Base-by-base conservation (phyloP, 2,888 invertebrate species). In the Strigamia transsilvanica region DNA sequence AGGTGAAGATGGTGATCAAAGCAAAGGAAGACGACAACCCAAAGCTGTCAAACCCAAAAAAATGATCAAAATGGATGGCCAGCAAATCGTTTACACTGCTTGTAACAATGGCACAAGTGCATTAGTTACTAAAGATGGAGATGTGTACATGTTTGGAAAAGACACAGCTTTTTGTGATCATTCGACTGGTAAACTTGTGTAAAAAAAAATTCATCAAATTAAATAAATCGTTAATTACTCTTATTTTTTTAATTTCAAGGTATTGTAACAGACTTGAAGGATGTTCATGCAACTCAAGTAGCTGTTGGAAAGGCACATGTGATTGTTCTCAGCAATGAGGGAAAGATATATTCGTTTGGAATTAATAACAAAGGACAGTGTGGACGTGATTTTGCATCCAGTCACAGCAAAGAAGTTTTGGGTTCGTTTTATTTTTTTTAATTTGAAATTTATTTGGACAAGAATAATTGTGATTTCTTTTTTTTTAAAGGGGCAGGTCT, bases 351-450 rank as follows among this genome's bases (percentile, higher is more conserved):
- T 87, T 97, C 98, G 0, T 98, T 98, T 88, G 99, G 99, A 6
- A 94, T 98, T 84, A 99, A 99, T 88, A 98, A 99, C 88, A 97
- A 98, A 88, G 97, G 97, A 0, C 99, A 99, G 87, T 99, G 99
- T 89, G 99, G 99, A 5, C 90, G 97, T 84, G 95, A 95, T 85
- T 94, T 94, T 86, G 66, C 77, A 34, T 89, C 90, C 56, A 87
- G 89, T 83, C 85, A 88, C 18, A 85, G 87, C 42, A 90, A 89
- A 86, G 91, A 91, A 87, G 89, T 88, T 88, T 84, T 84, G 42
- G 21, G 34, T 79, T 79, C 1, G n/a, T 46, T 15, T 46, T n/a
- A 2, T 2, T 13, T 46, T 46, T 46, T 46, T 46, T 46, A 10
- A 12, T 34, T 79, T 41, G 2, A 12, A 2, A 80, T n/a, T 27